phyloP scores from a whole-genome alignment of 2,888 invertebrate species.

The Hydriomena furcata region DNA sequence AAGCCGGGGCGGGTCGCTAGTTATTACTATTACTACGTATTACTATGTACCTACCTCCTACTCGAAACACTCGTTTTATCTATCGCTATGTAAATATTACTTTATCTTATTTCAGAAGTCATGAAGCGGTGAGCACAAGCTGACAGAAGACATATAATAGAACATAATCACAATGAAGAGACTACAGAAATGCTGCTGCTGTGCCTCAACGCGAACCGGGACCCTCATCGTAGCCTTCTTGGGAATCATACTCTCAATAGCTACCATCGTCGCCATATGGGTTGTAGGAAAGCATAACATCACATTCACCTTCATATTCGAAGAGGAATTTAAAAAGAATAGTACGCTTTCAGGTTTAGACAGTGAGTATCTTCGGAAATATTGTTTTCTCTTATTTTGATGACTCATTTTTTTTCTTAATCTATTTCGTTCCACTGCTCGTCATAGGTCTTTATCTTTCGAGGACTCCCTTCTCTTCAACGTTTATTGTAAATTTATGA shows the following conservation, averaged over 20 bases:
- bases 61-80: too few relatives aligned
- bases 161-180: slow-evolving; percentile 65
- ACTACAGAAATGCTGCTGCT: slow-evolving; percentile 87
- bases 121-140: slow-evolving; percentile 47
- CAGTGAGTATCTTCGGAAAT: slow-evolving; percentile 79
- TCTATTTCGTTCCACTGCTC: too few relatives aligned
- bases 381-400: too few relatives aligned
- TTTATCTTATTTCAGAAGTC: slow-evolving; percentile 45
- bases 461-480: too few relatives aligned
- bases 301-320: slow-evolving; percentile 90
- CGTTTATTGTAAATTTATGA: too few relatives aligned
- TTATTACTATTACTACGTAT: too few relatives aligned
- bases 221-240: slow-evolving; percentile 88
- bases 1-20: too few relatives aligned
- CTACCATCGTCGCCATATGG: slow-evolving; percentile 87
- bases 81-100: too few relatives aligned
- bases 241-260: slow-evolving; percentile 89
- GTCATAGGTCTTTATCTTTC: too few relatives aligned
- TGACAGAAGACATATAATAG: slow-evolving; percentile 2
- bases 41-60: too few relatives aligned
- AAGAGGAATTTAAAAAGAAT: slow-evolving; percentile 79
- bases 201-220: slow-evolving; percentile 88
- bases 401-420: too few relatives aligned
- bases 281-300: slow-evolving; percentile 81
- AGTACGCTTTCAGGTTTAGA: slow-evolving; percentile 86